Evolutionary conservation across 2,797 vertebrate species (phyloP).

Genomic region (Poecilia velifera): DNA sequence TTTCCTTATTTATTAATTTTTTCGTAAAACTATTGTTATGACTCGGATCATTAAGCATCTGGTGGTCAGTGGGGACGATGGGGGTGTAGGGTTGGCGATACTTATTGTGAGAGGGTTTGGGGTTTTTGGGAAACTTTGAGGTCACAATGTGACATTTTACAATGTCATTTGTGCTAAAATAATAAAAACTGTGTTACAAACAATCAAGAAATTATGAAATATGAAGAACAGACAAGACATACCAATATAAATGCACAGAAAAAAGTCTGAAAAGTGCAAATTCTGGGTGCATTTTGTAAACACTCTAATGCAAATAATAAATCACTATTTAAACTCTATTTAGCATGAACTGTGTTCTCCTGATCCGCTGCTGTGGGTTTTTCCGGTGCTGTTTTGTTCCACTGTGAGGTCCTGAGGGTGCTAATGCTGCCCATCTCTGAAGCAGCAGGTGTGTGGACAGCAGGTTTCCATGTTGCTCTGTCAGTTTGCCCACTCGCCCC

Average conservation of each 20-base stretch:
- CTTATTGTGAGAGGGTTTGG: too few relatives aligned
- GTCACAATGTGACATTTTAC: too few relatives aligned
- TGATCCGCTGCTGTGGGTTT: slow-evolving; percentile 3
- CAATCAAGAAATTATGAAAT: neutral
- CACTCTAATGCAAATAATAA: neutral
- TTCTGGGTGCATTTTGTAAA: neutral
- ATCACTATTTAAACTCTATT: slow-evolving; percentile 1
- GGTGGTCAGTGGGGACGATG: too few relatives aligned
- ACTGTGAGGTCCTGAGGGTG: slow-evolving; percentile 37
- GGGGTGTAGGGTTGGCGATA: too few relatives aligned
- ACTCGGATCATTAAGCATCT: too few relatives aligned
- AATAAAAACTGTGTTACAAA: neutral
- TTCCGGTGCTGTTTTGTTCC: slow-evolving; percentile 20
- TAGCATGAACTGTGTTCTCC: slow-evolving; percentile 15
- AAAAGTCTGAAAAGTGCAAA: neutral
- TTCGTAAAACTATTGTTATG: too few relatives aligned
- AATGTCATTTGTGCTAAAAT: neutral
- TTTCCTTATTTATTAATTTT: too few relatives aligned
- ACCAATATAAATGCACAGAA: neutral
- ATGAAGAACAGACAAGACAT: neutral
- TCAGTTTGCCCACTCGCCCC: slow-evolving; percentile 65
- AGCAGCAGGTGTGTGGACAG: slow-evolving; percentile 81
- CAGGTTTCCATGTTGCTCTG: slow-evolving; percentile 76
- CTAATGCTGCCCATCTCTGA: slow-evolving; percentile 58
- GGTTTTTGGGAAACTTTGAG: too few relatives aligned